A percentile compares a stretch with the other conserved stretches of the same genome.
phyloP scores from a whole-genome alignment of 2,888 invertebrate genomes.

The Himalopsyche tibetana region DNA sequence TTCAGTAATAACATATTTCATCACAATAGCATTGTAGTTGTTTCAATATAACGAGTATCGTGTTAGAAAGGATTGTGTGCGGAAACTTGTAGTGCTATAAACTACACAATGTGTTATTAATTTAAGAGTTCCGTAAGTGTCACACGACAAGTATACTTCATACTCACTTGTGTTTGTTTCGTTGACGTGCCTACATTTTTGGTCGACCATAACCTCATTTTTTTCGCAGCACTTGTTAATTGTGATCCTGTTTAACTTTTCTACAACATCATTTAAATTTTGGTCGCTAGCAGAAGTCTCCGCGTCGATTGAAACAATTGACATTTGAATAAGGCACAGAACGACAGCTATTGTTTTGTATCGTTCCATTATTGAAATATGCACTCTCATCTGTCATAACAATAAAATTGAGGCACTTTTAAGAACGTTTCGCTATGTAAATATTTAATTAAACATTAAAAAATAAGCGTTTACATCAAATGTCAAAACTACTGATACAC shows the following conservation, averaged over 20 bases:
- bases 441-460: neutral
- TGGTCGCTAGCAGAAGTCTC: conserved; percentile 71
- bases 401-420: conserved; percentile 9
- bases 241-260: conserved; percentile 71
- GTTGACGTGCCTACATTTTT: conserved; percentile 80
- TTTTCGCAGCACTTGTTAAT: conserved; percentile 89
- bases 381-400: conserved; percentile 22
- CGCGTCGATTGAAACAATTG: conserved; percentile 69
- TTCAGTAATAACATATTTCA: too few relatives aligned
- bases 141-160: conserved; percentile 5
- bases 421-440: neutral
- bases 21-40: too few relatives aligned
- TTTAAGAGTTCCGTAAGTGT: neutral
- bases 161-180: conserved; percentile 78
- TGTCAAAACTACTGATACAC: neutral
- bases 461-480: neutral
- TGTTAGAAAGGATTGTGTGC: neutral
- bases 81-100: neutral
- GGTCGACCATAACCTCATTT: conserved; percentile 83
- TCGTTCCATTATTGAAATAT: conserved; percentile 56
- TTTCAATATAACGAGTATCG: too few relatives aligned
- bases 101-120: neutral
- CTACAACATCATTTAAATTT: conserved; percentile 75
- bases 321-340: conserved; percentile 68
- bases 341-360: conserved; percentile 71